phyloP scores from a whole-genome alignment of 2,888 invertebrate genomes.

The Hololepta plana region DNA sequence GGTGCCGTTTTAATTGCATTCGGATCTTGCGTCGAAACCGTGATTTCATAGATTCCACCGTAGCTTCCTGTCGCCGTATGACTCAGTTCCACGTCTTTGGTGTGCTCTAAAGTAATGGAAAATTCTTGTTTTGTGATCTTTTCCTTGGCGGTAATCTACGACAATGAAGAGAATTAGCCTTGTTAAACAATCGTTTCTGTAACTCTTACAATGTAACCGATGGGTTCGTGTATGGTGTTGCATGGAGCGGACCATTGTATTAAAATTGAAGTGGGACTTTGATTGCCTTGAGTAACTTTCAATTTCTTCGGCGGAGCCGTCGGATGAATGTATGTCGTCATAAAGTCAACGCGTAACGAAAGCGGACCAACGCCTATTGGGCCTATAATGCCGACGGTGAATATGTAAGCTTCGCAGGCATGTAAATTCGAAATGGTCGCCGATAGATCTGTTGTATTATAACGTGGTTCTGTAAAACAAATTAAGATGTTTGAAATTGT shows the following conservation, averaged over 20 bases:
- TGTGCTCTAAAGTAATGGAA: conserved; percentile 17
- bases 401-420: conserved; percentile 56
- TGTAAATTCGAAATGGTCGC: conserved; percentile 40
- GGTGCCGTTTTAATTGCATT: conserved; percentile 30
- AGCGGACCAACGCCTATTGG: conserved; percentile 50
- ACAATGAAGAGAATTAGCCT: no score
- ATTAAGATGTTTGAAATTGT: conserved; percentile 3
- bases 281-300: conserved; percentile 25
- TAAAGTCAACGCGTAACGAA: no score
- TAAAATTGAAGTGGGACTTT: conserved; percentile 25
- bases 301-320: conserved; percentile 53
- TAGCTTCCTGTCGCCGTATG: conserved; percentile 32
- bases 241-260: conserved; percentile 61
- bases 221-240: conserved; percentile 24
- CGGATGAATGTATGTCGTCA: conserved; percentile 44
- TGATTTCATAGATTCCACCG: conserved; percentile 34
- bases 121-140: conserved; percentile 2
- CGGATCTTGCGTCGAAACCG: conserved; percentile 28
- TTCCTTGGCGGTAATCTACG: no score
- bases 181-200: conserved; percentile 8
- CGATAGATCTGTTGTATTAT: conserved; percentile 33
- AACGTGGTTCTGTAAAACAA: conserved; percentile 25
- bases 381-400: conserved; percentile 47
- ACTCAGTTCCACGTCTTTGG: conserved; percentile 29
- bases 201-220: conserved; percentile 41